Evolutionary conservation across 2,888 invertebrate species (phyloP), one percentile per base, ranked within the genome.

Genomic region (Plemyria rubiginata): DNA sequence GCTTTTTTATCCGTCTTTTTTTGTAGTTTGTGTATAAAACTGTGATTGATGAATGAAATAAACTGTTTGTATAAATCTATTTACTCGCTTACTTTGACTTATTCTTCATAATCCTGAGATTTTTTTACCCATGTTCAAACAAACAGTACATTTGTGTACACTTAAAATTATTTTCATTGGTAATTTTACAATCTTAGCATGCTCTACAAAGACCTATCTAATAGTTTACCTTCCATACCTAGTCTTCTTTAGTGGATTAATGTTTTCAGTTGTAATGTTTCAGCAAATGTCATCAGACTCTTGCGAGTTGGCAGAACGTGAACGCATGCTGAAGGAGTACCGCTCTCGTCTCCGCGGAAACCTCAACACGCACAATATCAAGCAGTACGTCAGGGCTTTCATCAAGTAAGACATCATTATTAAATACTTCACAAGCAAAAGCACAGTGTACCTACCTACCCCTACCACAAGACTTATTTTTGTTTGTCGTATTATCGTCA

Each of bases 351-450:
- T 97, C 72, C 95, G 96, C 70, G 94, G 95, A 1, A 94, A 95
- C 70, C 95, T 97, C 73, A 97, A 97, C 87, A 94, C 96, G 54
- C 96, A 95, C 84, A 97, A 97, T 87, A 94, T 97, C 80, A 96
- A 96, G 86, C 94, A 94, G 74, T 97, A 96, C 83, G 97, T 97
- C 54, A 95, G 96, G 81, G 95, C 97, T 50, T 97, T 97, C 87
- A 95, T 97, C 86, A 96, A 95, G 97, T 97, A 83, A 94, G 95
- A 15, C 15, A 15, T 3, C 8, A 11, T 3, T 11, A 4, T 32
- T 0, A 32, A 32, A 32, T 22, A 22, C 22, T 22, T 22, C 22
- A 22, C 1, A 3, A 2, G 22, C 22, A 22, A 22, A 3, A 2
- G 22, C 22, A 22, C 22, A n/a, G n/a, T n/a, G n/a, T n/a, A n/a